Evolutionary conservation across 2,797 vertebrate species (phyloP), one percentile per base, ranked within the genome.

Genomic region (Rhincodon typus): DNA sequence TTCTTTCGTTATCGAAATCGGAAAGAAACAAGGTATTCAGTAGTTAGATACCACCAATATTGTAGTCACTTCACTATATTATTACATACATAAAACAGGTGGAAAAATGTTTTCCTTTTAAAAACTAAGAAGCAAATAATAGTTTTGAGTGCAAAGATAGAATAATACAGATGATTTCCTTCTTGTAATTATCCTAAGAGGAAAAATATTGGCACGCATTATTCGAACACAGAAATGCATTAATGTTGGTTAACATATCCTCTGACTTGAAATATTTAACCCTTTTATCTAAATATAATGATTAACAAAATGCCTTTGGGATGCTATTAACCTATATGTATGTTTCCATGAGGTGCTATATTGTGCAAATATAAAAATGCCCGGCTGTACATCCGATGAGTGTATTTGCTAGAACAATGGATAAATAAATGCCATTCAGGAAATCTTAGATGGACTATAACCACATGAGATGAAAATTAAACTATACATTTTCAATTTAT

Each of bases 261-360:
- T 70, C 94, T 77, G 27, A 70, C 27, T 77, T 91, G 88, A 66
- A 91, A 62, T 91, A 42, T 95, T 95, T 95, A 77, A 74, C 34
- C 42, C 70, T 77, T 95, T 53, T 27, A 95, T 30, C 70, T 57
- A 95, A 77, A 95, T 77, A 77, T 50, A 53, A 95, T 95, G 94
- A 74, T 74, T 77, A 95, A 74, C 70, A 95, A 74, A 95, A 57
- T 95, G 27, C 25, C 70, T 95, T 95, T 57, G 50, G 88, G 57
- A 57, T 94, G 70, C 46, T n/a, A 77, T 95, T 95, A 95, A 95
- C 94, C 94, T 77, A 34, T 23, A 95, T 95, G 94, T 53, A 95
- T 72, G 70, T 50, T 53, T 77, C 6, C 42, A 57, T 50, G 17
- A 57, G 70, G 70, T 53, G 25, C 46, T 57, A 77, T 53, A 95